A percentile compares a stretch with the other conserved stretches of the same genome.
These are phyloP conservation scores for Hyphantria cunea DNA, from an alignment of 1,140 invertebrate genomes.

Conservation along the genomic window DNA sequence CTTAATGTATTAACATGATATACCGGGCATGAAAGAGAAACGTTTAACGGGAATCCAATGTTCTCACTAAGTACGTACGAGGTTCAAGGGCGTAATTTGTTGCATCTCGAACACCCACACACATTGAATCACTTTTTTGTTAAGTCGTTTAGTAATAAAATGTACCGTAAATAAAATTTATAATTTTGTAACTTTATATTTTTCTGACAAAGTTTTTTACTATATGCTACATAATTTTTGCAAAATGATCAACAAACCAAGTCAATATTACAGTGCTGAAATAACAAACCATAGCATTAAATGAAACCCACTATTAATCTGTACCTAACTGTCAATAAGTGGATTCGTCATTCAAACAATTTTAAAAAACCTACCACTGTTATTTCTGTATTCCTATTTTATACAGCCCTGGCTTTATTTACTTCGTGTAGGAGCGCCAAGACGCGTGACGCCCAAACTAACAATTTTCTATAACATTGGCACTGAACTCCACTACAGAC, in stretches of 20 bases:
- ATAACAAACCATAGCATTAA: too few species aligned
- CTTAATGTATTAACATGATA: slow-evolving; percentile 18
- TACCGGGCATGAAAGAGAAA: slow-evolving; percentile 36
- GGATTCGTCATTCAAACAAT: slow-evolving; percentile 22
- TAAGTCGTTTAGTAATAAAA: slow-evolving; percentile 53
- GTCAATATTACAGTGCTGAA: too few species aligned
- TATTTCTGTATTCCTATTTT: slow-evolving; percentile 66
- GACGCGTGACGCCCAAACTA: slow-evolving; percentile 67
- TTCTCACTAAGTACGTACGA: slow-evolving; percentile 24
- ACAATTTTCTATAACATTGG: slow-evolving; percentile 69
- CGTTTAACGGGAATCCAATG: slow-evolving; percentile 28
- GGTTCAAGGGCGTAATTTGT: slow-evolving; percentile 57
- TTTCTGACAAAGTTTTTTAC: too few species aligned
- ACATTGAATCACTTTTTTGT: slow-evolving; percentile 57
- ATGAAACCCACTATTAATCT: not conserved
- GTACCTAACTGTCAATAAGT: slow-evolving; percentile 24
- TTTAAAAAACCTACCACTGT: slow-evolving; percentile 36
- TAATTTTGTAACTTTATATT: not conserved
- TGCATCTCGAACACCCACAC: slow-evolving; percentile 60
- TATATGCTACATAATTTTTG: too few species aligned
- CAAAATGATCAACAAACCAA: too few species aligned
- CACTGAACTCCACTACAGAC: slow-evolving; percentile 70
- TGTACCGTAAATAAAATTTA: slow-evolving; percentile 34
- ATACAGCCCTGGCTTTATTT: slow-evolving; percentile 64
- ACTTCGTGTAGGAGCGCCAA: slow-evolving; percentile 71